Conservation (phyloP, 2,797 vertebrate genomes). For the Sebastes goodei region DNA sequence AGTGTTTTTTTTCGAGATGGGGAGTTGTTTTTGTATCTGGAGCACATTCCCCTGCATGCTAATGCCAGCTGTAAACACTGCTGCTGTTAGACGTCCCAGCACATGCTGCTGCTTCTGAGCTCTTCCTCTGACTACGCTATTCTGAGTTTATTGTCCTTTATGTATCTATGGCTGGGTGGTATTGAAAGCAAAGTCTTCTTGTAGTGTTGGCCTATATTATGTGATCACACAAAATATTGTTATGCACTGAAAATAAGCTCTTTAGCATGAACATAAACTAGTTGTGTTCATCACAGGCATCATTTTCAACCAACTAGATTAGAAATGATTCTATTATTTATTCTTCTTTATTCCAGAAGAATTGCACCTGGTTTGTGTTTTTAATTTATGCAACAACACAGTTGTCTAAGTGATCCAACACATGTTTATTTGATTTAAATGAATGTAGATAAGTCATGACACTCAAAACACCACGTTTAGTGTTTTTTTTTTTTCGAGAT, state of each 20-base stretch:
- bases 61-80: slow-evolving; percentile 74
- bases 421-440: neutral
- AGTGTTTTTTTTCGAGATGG: neutral
- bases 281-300: no score
- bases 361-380: neutral
- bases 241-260: neutral
- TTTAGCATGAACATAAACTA: no score
- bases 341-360: neutral
- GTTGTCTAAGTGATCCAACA: neutral
- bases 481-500: no score
- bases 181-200: neutral
- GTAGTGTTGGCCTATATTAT: neutral
- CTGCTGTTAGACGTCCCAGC: slow-evolving; percentile 15
- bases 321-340: neutral
- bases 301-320: no score
- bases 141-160: neutral
- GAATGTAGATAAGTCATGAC: neutral
- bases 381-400: no score
- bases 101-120: slow-evolving; percentile 37
- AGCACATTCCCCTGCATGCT: slow-evolving; percentile 62
- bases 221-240: neutral
- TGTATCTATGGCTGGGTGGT: neutral
- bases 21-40: slow-evolving; percentile 35
- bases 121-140: neutral
- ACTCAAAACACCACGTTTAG: no score